A percentile compares a stretch with the other conserved stretches of the same genome.
phyloP scores from a whole-genome alignment of 1,140 invertebrate species.

The Stratiolaelaps scimitus region DNA sequence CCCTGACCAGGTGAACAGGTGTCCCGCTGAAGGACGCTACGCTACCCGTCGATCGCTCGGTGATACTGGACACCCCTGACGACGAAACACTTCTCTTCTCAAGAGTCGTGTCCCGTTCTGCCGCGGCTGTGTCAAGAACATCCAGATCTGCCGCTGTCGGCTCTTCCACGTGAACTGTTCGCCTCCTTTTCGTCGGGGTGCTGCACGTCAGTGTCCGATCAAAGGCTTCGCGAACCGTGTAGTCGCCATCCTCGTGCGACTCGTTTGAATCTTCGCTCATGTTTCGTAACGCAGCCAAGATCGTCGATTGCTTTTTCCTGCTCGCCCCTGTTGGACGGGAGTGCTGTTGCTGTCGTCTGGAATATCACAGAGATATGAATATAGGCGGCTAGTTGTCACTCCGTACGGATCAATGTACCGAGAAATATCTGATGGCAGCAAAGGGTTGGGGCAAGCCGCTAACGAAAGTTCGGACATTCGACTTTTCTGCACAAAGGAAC shows the following conservation, averaged over 20 bases:
- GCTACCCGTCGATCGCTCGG: background rate
- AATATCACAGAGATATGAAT: too few species aligned
- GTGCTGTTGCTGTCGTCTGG: too few species aligned
- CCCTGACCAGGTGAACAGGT: conserved; percentile 18
- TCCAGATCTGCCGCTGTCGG: background rate
- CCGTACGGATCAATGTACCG: too few species aligned
- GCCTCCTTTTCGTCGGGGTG: conserved; percentile 5
- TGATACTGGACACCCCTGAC: too few species aligned
- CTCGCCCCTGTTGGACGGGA: background rate
- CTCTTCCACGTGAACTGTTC: background rate
- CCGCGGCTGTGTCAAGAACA: background rate
- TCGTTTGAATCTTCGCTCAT: conserved; percentile 17
- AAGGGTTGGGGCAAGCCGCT: too few species aligned
- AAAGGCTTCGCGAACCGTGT: background rate
- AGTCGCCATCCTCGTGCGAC: background rate
- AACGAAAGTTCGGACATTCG: too few species aligned
- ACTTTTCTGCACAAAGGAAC: too few species aligned
- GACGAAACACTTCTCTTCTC: background rate
- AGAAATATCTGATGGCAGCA: too few species aligned
- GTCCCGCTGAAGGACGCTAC: background rate
- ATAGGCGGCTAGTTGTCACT: too few species aligned
- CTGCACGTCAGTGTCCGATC: conserved; percentile 19
- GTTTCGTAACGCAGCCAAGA: background rate
- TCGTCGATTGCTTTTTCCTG: conserved; percentile 1
- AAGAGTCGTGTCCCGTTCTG: background rate